These are phyloP conservation scores for Gallinago solitaria DNA, from an alignment of 2,797 vertebrate species.

Conservation along the genomic window DNA sequence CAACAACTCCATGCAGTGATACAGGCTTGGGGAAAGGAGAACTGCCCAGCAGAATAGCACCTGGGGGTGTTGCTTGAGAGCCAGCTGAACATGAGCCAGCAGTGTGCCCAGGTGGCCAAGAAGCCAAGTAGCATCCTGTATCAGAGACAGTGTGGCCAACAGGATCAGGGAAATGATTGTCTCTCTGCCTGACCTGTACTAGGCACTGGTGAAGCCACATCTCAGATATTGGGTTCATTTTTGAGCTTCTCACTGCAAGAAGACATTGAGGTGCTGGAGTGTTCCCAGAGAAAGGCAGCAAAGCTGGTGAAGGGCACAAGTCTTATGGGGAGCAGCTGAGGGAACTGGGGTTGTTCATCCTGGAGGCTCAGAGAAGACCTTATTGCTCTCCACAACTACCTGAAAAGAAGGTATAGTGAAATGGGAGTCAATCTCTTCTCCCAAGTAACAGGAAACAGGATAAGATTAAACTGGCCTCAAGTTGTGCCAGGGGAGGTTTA, in stretches of 20 bases:
- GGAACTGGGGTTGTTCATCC: background rate
- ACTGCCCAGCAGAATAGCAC: background rate
- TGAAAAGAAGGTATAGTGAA: background rate
- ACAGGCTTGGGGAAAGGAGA: background rate
- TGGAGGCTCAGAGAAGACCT: background rate
- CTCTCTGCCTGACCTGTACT: background rate
- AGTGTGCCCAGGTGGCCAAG: background rate
- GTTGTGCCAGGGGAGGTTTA: background rate
- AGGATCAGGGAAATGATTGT: background rate
- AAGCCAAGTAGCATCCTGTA: background rate
- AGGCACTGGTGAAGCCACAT: background rate
- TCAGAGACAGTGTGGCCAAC: background rate
- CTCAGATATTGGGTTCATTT: background rate
- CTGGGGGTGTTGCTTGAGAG: no score
- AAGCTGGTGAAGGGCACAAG: background rate
- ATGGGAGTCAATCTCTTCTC: background rate
- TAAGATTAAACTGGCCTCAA: background rate
- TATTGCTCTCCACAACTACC: background rate
- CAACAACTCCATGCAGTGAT: background rate
- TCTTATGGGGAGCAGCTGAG: background rate
- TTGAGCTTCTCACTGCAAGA: background rate
- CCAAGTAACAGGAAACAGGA: background rate
- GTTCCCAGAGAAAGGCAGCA: background rate
- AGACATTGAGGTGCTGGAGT: background rate
- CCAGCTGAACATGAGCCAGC: background rate